Base-by-base conservation (phyloP, 2,888 invertebrate species). In the Dexiosoma caninum region DNA sequence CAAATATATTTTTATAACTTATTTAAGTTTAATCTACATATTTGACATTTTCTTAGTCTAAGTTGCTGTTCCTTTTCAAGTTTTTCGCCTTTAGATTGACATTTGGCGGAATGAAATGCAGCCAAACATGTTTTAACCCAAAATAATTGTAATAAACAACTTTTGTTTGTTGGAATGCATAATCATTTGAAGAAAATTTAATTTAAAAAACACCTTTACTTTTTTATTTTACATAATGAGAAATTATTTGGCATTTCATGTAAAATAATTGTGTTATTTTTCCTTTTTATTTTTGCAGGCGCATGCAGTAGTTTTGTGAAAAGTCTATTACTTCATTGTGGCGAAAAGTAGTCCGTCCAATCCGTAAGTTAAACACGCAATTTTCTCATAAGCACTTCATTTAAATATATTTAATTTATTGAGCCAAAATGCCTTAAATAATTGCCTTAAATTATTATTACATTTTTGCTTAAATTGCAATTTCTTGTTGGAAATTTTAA, bases 301-400 rank as follows among this genome's bases (percentile, higher is more conserved):
- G 57, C 51, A 53, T 9, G 32, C 37, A 60, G 46, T n/a, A n/a
- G 32, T 69, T 60, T 16, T 60, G 8, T 49, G 30, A 23, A 37
- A 30, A 46, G n/a, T 16, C 55, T 35, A 44, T 72, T 74, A 62
- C 57, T 64, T 64, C 37, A 76, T 69, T 62, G 67, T 53, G 30
- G 35, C 35, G 69, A 76, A 67, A 69, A 76, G 3, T 60, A 70
- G 70, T 78, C 57, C 37, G 70, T 78, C 57, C 37, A 71, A 77
- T 77, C 69, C 67, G 72, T 72, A 77, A 72, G 67, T 57, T 27
- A 44, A 72, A 69, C 81, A 81, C 72, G 81, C 81, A 51, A 81
- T 81, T 44, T 71, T 14, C 67, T 81, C 37, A 77, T 72, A 72
- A 67, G 21, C 37, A 76, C 67, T 72, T 62, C 37, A 81, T 62